phyloP scores from a whole-genome alignment of 2,888 invertebrate species.

The Agrochola litura region DNA sequence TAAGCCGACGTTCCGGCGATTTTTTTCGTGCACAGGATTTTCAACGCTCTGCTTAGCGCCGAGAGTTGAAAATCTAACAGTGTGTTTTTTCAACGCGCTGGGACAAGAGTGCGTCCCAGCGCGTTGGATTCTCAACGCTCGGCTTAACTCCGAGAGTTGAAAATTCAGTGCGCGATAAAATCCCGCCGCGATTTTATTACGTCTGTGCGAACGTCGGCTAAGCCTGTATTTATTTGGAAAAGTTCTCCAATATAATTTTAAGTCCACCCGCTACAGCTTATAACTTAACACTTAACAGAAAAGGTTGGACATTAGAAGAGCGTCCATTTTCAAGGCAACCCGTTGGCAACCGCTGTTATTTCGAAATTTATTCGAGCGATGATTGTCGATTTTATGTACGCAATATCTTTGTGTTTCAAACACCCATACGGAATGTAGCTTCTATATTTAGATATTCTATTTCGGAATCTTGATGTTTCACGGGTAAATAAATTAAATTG shows the following conservation, averaged over 20 bases:
- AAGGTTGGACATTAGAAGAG: conserved; percentile 62
- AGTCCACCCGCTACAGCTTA: neutral
- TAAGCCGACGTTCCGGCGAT: too few relatives aligned
- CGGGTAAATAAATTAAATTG: neutral
- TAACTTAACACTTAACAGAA: conserved; percentile 30
- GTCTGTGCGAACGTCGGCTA: too few relatives aligned
- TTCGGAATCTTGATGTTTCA: neutral
- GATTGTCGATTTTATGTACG: conserved; percentile 62
- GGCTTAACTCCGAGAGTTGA: too few relatives aligned
- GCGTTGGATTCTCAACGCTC: too few relatives aligned
- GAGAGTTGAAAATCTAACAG: too few relatives aligned
- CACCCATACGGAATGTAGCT: neutral
- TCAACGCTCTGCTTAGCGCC: too few relatives aligned
- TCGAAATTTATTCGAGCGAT: conserved; percentile 69
- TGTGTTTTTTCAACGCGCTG: too few relatives aligned
- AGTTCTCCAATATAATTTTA: neutral
- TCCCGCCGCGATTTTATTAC: too few relatives aligned
- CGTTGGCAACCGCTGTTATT: conserved; percentile 60
- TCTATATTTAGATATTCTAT: neutral
- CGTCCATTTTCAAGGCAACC: conserved; percentile 56
- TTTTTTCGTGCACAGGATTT: too few relatives aligned
- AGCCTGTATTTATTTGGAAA: neutral
- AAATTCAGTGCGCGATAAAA: too few relatives aligned
- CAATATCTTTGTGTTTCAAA: conserved; percentile 35
- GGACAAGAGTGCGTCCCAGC: too few relatives aligned